Evolutionary conservation across 2,888 invertebrate genomes (phyloP).

Genomic region (Hydriomena furcata): DNA sequence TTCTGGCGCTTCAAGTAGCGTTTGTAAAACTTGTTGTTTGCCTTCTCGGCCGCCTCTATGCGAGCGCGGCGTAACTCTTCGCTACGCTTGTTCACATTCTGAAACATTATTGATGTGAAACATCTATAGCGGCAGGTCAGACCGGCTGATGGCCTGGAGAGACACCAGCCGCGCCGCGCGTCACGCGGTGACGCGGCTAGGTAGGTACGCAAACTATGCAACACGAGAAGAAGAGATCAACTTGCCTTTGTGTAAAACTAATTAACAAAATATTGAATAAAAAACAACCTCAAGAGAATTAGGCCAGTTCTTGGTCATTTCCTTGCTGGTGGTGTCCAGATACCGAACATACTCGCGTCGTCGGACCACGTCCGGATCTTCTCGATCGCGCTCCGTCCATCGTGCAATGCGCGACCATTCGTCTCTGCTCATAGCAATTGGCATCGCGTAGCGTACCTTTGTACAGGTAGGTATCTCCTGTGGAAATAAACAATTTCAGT

Average conservation of each 20-base stretch:
- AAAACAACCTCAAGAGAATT: conserved; percentile 64
- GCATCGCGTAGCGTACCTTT: conserved; percentile 59
- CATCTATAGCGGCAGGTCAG: too few relatives aligned
- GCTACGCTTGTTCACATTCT: conserved; percentile 76
- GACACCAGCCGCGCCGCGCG: too few relatives aligned
- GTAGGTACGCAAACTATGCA: too few relatives aligned
- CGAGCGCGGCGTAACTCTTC: conserved; percentile 68
- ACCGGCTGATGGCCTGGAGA: too few relatives aligned
- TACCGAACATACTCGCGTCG: conserved; percentile 57
- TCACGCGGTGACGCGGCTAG: too few relatives aligned
- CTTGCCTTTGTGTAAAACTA: too few relatives aligned
- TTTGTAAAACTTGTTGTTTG: conserved; percentile 68
- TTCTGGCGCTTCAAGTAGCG: conserved; percentile 58
- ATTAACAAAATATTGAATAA: neutral
- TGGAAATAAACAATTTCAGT: neutral
- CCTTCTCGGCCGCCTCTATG: conserved; percentile 57
- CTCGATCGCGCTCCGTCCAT: conserved; percentile 55
- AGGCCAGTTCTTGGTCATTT: conserved; percentile 72
- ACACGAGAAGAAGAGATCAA: too few relatives aligned
- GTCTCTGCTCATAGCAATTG: conserved; percentile 56
- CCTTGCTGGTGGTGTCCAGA: conserved; percentile 54
- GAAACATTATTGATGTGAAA: too few relatives aligned
- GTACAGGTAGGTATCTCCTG: neutral
- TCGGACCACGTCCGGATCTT: conserved; percentile 56
- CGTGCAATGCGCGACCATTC: conserved; percentile 62